A percentile compares a stretch with the other conserved stretches of the same genome.
Conservation (phyloP, 1,140 invertebrate species). For the Achatina immaculata region DNA sequence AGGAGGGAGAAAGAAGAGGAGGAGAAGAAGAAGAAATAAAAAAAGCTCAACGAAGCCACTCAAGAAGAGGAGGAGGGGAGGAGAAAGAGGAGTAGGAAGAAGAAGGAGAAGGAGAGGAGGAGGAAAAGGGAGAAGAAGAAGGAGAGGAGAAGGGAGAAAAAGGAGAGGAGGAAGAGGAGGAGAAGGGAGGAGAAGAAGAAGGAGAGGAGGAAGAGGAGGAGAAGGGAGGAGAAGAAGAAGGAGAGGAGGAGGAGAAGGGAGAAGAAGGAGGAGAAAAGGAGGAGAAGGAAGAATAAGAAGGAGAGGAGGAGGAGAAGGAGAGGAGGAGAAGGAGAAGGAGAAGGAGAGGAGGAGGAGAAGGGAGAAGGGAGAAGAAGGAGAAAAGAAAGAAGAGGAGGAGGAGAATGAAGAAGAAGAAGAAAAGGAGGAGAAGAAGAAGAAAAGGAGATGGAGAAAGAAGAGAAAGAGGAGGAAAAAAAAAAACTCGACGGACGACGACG, state of each 20-base stretch:
- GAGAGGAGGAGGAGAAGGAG: conserved; percentile 8
- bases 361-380: not conserved
- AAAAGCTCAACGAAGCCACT: not conserved
- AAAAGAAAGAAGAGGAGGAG: too few relatives aligned
- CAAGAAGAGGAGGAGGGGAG: not conserved
- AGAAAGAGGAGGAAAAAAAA: too few relatives aligned
- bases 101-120: not conserved
- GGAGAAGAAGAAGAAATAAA: not conserved
- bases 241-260: not conserved
- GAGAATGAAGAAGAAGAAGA: too few relatives aligned
- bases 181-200: not conserved
- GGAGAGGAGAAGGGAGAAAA: not conserved
- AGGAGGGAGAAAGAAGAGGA: not conserved
- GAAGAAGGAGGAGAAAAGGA: not conserved
- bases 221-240: conserved; percentile 5
- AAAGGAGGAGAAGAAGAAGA: too few relatives aligned
- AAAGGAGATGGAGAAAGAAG: too few relatives aligned
- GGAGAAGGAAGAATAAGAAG: too few relatives aligned
- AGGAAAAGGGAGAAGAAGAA: not conserved
- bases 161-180: conserved; percentile 9
- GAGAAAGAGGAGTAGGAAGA: not conserved
- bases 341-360: too few relatives aligned
- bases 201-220: not conserved
- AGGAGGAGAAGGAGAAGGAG: not conserved
- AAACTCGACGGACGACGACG: too few relatives aligned